A percentile compares a stretch with the other conserved stretches of the same genome.
Conservation (phyloP, 2,113 vertebrate genomes). For the Carollia perspicillata region DNA sequence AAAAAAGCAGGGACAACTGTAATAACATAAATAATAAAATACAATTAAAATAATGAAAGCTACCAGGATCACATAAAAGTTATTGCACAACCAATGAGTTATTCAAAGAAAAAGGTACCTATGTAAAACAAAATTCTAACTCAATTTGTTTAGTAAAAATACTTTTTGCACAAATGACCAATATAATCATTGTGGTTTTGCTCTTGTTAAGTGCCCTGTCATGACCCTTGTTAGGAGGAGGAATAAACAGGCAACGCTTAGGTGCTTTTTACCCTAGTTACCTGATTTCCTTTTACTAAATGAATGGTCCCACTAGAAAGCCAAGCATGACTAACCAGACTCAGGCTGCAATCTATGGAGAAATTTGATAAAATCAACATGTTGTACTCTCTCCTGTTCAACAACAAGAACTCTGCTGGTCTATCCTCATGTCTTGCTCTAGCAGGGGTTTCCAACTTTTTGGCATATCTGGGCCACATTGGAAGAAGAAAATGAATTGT, state of each 20-base stretch:
- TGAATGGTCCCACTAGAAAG: neutral
- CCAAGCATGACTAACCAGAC: neutral
- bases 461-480: no score
- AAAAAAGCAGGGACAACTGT: no score
- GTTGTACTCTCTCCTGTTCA: neutral
- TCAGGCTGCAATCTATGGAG: neutral
- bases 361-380: neutral
- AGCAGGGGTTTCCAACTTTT: no score
- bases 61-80: neutral
- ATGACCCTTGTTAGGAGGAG: neutral
- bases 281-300: neutral
- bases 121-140: neutral
- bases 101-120: neutral
- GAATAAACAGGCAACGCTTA: neutral
- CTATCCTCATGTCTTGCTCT: neutral
- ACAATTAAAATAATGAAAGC: neutral
- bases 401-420: no score
- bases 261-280: neutral
- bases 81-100: neutral
- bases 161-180: neutral
- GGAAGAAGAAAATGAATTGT: no score
- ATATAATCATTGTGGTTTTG: neutral
- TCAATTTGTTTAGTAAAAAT: slow-evolving; percentile 3
- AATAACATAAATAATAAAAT: no score
- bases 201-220: neutral